These are phyloP conservation scores for Tolypeutes matacus DNA, from an alignment of 2,797 vertebrate genomes.

Conservation along the genomic window DNA sequence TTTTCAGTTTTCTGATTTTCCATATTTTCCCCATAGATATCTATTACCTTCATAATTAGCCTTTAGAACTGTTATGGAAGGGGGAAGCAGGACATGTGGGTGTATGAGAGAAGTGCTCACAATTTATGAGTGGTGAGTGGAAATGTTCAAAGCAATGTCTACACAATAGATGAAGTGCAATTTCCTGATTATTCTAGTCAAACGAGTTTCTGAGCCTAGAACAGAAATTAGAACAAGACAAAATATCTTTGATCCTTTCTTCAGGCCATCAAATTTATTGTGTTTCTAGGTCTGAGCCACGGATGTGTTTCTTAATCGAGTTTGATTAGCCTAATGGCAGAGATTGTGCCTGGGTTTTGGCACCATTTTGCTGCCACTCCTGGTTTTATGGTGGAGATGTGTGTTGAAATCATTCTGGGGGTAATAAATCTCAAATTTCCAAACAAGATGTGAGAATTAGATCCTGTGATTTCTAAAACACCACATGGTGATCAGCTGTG, in stretches of 20 bases:
- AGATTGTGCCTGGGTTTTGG: background rate
- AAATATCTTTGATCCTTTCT: background rate
- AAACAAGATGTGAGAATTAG: conserved; percentile 65
- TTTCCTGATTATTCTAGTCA: background rate
- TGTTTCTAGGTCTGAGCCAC: background rate
- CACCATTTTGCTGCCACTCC: background rate
- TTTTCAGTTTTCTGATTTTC: conserved; percentile 26
- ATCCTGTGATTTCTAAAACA: conserved; percentile 54
- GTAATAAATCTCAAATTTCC: conserved; percentile 72
- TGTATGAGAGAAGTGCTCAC: background rate
- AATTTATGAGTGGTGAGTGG: background rate
- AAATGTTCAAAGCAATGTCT: background rate
- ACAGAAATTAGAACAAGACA: background rate
- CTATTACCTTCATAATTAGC: background rate
- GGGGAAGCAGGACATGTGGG: background rate
- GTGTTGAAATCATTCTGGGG: background rate
- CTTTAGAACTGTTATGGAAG: background rate
- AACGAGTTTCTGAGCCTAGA: background rate
- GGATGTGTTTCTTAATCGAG: background rate
- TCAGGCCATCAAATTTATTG: background rate
- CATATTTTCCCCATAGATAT: background rate
- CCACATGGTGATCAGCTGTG: conserved; percentile 30
- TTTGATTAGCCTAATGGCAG: background rate
- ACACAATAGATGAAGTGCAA: background rate
- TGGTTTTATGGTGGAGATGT: too few relatives aligned